Evolutionary conservation across 2,113 vertebrate species (phyloP).

Genomic region (Aptenodytes forsteri): DNA sequence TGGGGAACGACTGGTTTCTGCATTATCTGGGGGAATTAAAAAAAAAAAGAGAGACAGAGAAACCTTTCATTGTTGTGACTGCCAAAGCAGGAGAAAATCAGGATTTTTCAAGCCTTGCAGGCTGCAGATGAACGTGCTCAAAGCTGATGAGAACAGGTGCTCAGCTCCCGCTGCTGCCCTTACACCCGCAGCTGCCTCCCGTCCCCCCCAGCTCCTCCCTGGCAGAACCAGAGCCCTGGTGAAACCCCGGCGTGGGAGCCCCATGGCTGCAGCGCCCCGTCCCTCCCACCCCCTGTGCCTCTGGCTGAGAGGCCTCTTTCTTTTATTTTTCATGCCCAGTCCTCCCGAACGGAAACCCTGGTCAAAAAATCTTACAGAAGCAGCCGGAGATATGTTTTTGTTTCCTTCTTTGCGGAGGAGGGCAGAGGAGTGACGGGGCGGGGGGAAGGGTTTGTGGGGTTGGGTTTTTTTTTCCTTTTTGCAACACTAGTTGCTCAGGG

Average conservation of each 20-base stretch:
- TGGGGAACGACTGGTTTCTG: neutral
- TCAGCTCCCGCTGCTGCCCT: neutral
- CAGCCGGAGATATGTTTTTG: neutral
- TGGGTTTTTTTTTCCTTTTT: neutral
- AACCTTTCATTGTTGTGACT: neutral
- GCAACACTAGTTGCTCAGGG: slow-evolving; percentile 20
- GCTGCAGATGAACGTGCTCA: neutral
- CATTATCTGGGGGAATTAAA: neutral
- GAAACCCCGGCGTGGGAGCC: neutral
- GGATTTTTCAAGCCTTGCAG: neutral
- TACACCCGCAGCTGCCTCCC: neutral
- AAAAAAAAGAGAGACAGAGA: neutral
- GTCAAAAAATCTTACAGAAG: neutral
- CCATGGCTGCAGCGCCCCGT: neutral
- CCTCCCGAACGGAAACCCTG: neutral
- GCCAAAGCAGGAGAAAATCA: neutral
- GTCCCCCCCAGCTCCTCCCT: fast-evolving
- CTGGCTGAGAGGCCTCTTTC: neutral
- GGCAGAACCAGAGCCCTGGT: neutral
- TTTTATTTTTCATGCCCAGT: neutral
- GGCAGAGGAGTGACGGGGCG: neutral
- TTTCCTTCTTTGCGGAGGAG: neutral
- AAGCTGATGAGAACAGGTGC: neutral
- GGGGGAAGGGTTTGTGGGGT: neutral
- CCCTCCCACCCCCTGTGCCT: neutral